Base-by-base conservation (phyloP, 2,888 invertebrate species). In the Coelinius sp. region DNA sequence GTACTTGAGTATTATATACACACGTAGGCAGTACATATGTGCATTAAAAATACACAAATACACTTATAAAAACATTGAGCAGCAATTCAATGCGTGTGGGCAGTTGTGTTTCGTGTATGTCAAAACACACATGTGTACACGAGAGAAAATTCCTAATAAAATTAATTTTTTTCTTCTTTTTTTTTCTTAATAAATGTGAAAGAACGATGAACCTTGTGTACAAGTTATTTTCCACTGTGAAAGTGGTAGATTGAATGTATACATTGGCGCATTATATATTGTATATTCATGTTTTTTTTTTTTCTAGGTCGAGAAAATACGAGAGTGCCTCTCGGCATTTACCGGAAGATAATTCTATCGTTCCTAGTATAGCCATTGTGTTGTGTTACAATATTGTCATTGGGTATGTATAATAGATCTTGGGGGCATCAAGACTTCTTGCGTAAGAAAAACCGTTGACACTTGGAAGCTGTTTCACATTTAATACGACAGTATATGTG, bases 1-100 rank as follows among this genome's bases (percentile, higher is more conserved):
- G 85, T 85, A 83, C 80, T 81, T 81, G 79, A 76, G 74, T 73
- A 71, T 71, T n/a, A 25, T 49, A 22, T 64, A 73, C 70, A 70
- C 66, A 63, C 64, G 59, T 63, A 75, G 73, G 65, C 53, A 38
- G 41, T 67, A 35, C 31, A 27, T 63, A 52, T 65, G 71, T 59
- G 68, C 67, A 62, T 63, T 66, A 63, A 70, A 74, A 64, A 67
- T 66, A 56, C n/a, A 35, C 35, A 56, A 25, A 59, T 20, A 65
- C 68, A 65, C 31, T 20, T 12, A 25, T 56, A 74, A 53, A 44
- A 24, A 63, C n/a, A 22, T 31, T 65, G 73, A 65, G 66, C 68
- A 52, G n/a, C n/a, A 41, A 67, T 38, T 69, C 76, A 73, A 76
- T 76, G 76, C 73, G 75, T 76, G 75, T 73, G 73, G 73, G 74